A percentile compares a stretch with the other conserved stretches of the same genome.
Conservation (phyloP, 2,113 vertebrate species). For the Porphyrio hochstetteri region DNA sequence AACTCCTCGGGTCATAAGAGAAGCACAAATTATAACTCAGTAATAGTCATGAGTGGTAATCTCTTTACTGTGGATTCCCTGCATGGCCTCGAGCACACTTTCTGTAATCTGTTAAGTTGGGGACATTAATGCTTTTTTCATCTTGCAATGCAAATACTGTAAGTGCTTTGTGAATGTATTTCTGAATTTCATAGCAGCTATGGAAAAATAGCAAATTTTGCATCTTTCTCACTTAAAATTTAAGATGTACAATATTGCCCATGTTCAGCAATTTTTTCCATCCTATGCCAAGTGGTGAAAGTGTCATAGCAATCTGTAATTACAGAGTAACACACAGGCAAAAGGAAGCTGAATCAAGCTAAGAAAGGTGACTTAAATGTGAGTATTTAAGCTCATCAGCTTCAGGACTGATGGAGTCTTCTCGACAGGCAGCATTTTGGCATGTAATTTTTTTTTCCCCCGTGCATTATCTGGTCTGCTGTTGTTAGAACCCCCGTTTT, state of each 20-base stretch:
- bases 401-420: neutral
- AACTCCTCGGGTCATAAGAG: neutral
- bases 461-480: neutral
- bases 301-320: neutral
- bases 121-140: neutral
- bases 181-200: neutral
- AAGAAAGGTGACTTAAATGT: neutral
- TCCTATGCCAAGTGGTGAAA: neutral
- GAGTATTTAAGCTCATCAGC: neutral
- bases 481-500: neutral
- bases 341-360: neutral
- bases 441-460: fast-evolving
- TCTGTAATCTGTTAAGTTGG: neutral
- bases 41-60: neutral
- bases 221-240: neutral
- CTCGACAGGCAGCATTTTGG: neutral
- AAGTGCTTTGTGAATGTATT: neutral
- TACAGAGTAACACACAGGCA: neutral
- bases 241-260: neutral
- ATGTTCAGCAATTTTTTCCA: fast-evolving
- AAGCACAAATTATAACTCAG: neutral
- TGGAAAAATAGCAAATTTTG: neutral
- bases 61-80: neutral
- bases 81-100: neutral
- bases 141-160: neutral